Evolutionary conservation across 2,797 vertebrate species (phyloP).

Genomic region (Sorex maritimensis): DNA sequence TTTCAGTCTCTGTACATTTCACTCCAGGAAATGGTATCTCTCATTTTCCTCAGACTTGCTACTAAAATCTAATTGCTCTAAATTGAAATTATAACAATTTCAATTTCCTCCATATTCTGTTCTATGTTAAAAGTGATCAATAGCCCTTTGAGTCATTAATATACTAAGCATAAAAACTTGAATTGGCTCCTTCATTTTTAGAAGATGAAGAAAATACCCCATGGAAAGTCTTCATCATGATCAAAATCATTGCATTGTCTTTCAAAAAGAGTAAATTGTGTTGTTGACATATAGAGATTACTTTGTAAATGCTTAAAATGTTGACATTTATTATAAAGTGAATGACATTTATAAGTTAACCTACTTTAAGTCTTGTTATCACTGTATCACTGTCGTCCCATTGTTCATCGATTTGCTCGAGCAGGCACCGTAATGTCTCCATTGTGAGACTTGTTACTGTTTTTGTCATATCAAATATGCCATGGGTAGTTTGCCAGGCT

Average conservation of each 20-base stretch:
- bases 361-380: neutral
- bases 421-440: too few species aligned
- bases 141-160: neutral
- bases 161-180: neutral
- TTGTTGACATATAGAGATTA: neutral
- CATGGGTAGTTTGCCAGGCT: too few species aligned
- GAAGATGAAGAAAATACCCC: neutral
- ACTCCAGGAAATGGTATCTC: neutral
- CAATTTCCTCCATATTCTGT: neutral
- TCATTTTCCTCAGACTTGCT: neutral
- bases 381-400: too few species aligned
- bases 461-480: too few species aligned
- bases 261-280: neutral
- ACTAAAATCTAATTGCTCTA: neutral
- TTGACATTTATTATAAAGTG: conserved; percentile 14
- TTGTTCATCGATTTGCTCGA: too few species aligned
- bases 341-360: neutral
- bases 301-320: neutral
- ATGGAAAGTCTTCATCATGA: neutral
- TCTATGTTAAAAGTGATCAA: neutral
- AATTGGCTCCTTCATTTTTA: neutral
- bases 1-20: neutral
- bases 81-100: neutral
- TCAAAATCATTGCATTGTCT: neutral
- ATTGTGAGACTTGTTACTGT: too few species aligned